A percentile compares a stretch with the other conserved stretches of the same genome.
These are phyloP conservation scores for Lithobates pipiens DNA, from an alignment of 2,797 vertebrate genomes.

Conservation along the genomic window DNA sequence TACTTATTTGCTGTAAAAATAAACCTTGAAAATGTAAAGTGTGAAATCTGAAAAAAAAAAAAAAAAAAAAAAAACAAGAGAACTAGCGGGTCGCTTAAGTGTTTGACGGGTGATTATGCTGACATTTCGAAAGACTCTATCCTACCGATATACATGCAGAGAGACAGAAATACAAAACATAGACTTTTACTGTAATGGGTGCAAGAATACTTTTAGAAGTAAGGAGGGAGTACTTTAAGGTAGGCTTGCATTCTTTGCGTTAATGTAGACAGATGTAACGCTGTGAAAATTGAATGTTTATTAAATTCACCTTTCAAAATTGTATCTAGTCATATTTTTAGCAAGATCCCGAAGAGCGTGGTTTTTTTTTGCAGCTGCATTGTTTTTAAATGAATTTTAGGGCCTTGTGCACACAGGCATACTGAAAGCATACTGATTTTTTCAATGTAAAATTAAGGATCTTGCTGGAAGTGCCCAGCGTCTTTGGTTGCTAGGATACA, in stretches of 20 bases:
- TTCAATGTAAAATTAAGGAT: too few relatives aligned
- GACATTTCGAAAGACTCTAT: conserved; percentile 13
- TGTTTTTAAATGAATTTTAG: too few relatives aligned
- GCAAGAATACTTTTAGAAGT: conserved; percentile 3
- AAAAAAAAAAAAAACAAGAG: background rate
- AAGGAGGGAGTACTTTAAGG: background rate
- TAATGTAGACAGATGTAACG: background rate
- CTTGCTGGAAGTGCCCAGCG: too few relatives aligned
- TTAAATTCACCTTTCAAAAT: too few relatives aligned
- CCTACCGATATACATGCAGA: background rate
- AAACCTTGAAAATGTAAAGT: background rate
- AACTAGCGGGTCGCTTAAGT: background rate
- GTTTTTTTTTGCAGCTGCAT: too few relatives aligned
- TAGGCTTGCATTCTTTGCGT: background rate
- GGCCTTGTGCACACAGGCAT: too few relatives aligned
- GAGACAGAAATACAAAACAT: conserved; percentile 1
- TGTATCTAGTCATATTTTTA: too few relatives aligned
- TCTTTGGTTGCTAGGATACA: too few relatives aligned
- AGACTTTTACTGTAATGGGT: conserved; percentile 3
- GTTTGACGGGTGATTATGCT: conserved; percentile 14
- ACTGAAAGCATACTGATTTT: too few relatives aligned
- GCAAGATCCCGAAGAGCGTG: too few relatives aligned
- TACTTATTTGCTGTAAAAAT: background rate
- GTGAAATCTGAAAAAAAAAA: background rate
- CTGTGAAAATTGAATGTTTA: too few relatives aligned